Evolutionary conservation across 2,888 invertebrate species (phyloP), one percentile per base, ranked within the genome.

Genomic region (Euplexia lucipara): DNA sequence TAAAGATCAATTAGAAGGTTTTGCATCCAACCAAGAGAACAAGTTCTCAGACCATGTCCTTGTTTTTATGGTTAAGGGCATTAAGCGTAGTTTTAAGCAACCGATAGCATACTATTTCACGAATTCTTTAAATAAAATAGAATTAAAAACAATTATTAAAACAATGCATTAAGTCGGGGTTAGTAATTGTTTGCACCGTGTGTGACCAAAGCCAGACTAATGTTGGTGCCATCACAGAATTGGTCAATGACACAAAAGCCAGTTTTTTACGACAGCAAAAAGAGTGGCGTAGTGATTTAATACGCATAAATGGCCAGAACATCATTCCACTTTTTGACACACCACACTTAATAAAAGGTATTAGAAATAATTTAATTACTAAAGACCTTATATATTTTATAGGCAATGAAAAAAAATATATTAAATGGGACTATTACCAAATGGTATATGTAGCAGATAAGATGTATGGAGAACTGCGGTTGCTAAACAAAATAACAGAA

Each of bases 241-340:
- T 34, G 49, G 49, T 49, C 34, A n/a, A 32, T 9, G 39, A 62
- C 14, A 54, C 53, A 9, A 54, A 41, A 53, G 47, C 37, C 4
- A 22, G 10, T 9, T 62, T 41, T 54, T 41, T 62, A 20, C 37
- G 53, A 3, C 39, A 14, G 20, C 35, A 20, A 10, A 48, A 54
- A 35, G 39, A 54, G 22, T 54, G 62, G 47, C 62, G 45, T 41
- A n/a, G 32, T 48, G 54, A 54, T 20, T 20, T 53, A 2, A 54
- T 81, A 26, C 14, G 26, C 7, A 14, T 81, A 7, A 65, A 63
- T 3, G 47, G 42, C 6, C 12, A 37, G 16, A 12, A 37, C 49
- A 39, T 32, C 30, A 18, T 44, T 47, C 47, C 47, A 26, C 26
- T 47, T 47, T 47, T 26, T 16, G 45, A 47, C 44, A 44, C 44